Percentiles rank a stretch among this genome's conserved stretches.
phyloP scores from a whole-genome alignment of 2,888 invertebrate genomes.

The Gisinianus flammeolus region DNA sequence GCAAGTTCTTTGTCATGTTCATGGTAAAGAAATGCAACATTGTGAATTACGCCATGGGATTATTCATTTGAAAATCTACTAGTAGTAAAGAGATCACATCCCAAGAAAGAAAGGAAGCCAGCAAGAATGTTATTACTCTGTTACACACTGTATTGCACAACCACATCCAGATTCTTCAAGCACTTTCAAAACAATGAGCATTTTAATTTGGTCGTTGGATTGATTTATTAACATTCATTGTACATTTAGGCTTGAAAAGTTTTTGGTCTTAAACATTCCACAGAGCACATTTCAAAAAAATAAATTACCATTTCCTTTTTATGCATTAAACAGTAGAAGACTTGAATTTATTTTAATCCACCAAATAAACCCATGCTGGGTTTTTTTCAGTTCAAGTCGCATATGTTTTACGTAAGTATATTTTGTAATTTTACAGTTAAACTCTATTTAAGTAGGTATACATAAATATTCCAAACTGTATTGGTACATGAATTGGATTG shows the following conservation, averaged over 20 bases:
- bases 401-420: neutral
- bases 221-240: slow-evolving; percentile 8
- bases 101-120: neutral
- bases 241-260: neutral
- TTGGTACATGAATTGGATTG: no score
- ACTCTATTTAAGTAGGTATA: no score
- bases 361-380: neutral
- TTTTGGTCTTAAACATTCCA: neutral
- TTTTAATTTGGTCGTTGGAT: neutral
- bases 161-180: neutral
- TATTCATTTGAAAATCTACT: neutral
- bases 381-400: neutral
- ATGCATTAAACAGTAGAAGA: neutral
- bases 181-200: neutral
- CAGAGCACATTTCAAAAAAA: neutral
- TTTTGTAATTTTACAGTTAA: no score
- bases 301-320: neutral
- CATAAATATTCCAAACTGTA: no score
- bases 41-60: neutral
- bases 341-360: neutral
- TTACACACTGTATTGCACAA: neutral
- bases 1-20: neutral
- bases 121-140: neutral
- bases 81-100: neutral
- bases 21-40: neutral